A percentile compares a stretch with the other conserved stretches of the same genome.
Evolutionary conservation across 2,797 vertebrate genomes (phyloP).

Genomic region (Paguma larvata): DNA sequence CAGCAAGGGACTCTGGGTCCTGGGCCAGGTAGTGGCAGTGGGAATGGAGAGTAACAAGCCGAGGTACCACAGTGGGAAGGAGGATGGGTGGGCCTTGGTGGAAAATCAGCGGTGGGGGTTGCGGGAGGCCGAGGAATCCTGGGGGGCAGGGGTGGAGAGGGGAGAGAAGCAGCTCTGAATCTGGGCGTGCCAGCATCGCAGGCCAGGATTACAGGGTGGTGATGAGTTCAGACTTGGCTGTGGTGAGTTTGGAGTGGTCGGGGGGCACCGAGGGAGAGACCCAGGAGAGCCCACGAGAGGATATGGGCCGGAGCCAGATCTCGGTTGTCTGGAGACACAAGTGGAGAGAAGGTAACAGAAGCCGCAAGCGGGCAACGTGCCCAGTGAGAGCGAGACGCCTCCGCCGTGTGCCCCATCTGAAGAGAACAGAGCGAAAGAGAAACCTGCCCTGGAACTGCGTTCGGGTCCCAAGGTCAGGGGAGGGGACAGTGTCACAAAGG

Average conservation of each 20-base stretch:
- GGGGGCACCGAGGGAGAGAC: background rate
- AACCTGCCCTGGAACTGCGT: background rate
- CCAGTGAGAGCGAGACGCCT: background rate
- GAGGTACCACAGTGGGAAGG: background rate
- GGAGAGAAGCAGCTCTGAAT: background rate
- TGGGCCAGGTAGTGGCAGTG: background rate
- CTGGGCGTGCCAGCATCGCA: background rate
- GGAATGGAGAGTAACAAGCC: background rate
- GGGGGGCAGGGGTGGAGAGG: background rate
- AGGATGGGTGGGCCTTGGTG: background rate
- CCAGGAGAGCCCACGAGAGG: background rate
- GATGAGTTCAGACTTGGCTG: accelerated
- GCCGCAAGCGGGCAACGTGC: background rate
- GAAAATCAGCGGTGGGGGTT: background rate
- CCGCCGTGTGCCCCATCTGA: background rate
- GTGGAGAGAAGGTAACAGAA: background rate
- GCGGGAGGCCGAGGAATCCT: background rate
- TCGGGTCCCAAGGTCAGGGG: background rate
- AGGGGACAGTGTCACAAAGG: background rate
- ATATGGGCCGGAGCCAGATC: background rate
- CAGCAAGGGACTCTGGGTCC: background rate
- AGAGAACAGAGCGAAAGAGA: background rate
- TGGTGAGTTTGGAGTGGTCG: background rate
- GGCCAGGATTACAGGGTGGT: background rate
- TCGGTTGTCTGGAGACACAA: background rate